Conservation (phyloP, 2,797 vertebrate species). For the Cephalopachus bancanus region DNA sequence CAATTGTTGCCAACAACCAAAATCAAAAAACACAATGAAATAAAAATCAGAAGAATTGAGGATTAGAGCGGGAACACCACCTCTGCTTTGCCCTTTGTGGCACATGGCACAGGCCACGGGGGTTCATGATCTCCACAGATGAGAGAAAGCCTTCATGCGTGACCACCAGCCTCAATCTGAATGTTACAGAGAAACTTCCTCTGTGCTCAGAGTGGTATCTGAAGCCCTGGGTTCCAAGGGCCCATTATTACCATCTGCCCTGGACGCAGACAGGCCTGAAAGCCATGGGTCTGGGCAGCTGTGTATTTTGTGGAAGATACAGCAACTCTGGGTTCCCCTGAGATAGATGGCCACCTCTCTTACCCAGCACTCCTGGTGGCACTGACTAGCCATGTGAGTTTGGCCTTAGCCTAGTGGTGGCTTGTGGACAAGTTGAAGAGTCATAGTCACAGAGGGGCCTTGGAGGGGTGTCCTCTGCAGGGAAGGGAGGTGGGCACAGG, state of each 20-base stretch:
- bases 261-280: fast-evolving
- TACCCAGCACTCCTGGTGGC: fast-evolving
- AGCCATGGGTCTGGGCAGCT: background rate
- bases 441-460: background rate
- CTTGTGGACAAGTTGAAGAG: background rate
- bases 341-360: fast-evolving
- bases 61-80: background rate
- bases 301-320: background rate
- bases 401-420: background rate
- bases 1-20: conserved; percentile 14
- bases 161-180: background rate
- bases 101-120: background rate
- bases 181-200: background rate
- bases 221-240: background rate
- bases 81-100: background rate
- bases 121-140: background rate
- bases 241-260: background rate
- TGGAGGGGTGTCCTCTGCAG: background rate
- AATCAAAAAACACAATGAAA: background rate
- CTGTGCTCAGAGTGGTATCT: background rate
- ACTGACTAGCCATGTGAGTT: fast-evolving
- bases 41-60: background rate
- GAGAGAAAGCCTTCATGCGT: background rate
- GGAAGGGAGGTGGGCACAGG: background rate
- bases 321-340: background rate